Evolutionary conservation across 2,797 vertebrate species (phyloP), one percentile per base, ranked within the genome.

Genomic region (Sebastes minor): DNA sequence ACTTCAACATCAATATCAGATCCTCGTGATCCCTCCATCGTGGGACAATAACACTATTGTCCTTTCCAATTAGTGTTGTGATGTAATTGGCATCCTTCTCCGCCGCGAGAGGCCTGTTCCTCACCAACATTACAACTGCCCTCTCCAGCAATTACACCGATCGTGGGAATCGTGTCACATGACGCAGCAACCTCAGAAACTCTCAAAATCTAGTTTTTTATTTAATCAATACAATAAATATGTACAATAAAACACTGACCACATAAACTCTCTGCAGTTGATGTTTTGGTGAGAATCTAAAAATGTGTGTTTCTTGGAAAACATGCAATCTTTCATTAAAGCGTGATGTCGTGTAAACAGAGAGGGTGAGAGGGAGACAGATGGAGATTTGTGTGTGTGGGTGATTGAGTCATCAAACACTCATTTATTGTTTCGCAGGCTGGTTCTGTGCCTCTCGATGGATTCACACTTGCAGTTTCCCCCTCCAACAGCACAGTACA

Each of bases 21-120:
- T 59, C 55, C 23, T 75, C 30, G 55, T 68, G 61, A 68, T 35
- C 16, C 38, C 10, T 63, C 22, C 18, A n/a, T 52, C 9, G 22
- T 8, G 3, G 38, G 22, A 85, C 25, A 87, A 85, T 67, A 61
- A 80, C 59, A 61, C 35, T 8, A 76, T 35, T 86, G 85, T 89
- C 64, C 52, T 5, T 18, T 80, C 70, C 84, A 85, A 81, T 91
- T 86, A 86, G 85, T 1, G 62, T n/a, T 9, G 64, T 42, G 35
- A 76, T 72, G 42, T 68, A 76, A 84, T 12, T 27, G 80, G 35
- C 59, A 57, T 56, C 74, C 13, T 33, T 18, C 70, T 74, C 33
- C 6, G 13, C 71, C 10, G 18, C 0, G 32, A 62, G 78, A 83
- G 75, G 75, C 73, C 67, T 69, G 4, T 28, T 38, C 42, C 49